Evolutionary conservation across 2,888 invertebrate species (phyloP), one percentile per base, ranked within the genome.

Genomic region (Sycophila texana): DNA sequence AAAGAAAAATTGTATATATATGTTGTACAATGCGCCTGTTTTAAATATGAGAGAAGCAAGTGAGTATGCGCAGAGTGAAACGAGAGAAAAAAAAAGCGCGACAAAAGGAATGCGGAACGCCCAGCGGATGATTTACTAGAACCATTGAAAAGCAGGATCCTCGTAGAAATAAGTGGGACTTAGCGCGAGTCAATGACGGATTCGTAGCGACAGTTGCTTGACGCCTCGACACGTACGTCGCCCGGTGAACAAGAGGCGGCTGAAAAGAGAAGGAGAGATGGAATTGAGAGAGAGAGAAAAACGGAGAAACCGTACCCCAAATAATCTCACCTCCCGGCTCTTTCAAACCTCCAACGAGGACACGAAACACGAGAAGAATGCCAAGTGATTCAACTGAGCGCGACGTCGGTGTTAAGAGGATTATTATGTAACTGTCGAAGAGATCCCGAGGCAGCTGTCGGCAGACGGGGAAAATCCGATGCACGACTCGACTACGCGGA

Each of bases 351-450:
- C 47, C 10, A n/a, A 16, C 58, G 66, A 22, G 30, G 77, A 66
- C 66, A 57, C 77, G 71, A 77, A 63, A 61, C 63, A n/a, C 57
- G 58, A 71, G 71, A 75, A 79, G 61, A 80, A 68, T 73, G 74
- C 61, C 73, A 47, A 55, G 74, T 61, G 70, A 74, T 30, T 68
- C 75, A 47, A 60, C 60, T 18, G 55, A 51, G 20, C 70, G 39
- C 7, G 4, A 55, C 60, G 10, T 13, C 72, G 79, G 75, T 57
- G 81, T 80, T 83, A 83, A 83, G 83, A 83, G 83, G 83, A 83
- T 83, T 83, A 83, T 83, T 83, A 82, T 83, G 83, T 83, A 83
- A 83, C 80, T 83, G 83, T 83, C 81, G 82, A 81, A 82, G 77
- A 77, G 77, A 83, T 72, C 74, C 74, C 13, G 13, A 72, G 67